Evolutionary conservation across 2,113 vertebrate species (phyloP), one percentile per base, ranked within the genome.

Genomic region (Atractosteus spatula): DNA sequence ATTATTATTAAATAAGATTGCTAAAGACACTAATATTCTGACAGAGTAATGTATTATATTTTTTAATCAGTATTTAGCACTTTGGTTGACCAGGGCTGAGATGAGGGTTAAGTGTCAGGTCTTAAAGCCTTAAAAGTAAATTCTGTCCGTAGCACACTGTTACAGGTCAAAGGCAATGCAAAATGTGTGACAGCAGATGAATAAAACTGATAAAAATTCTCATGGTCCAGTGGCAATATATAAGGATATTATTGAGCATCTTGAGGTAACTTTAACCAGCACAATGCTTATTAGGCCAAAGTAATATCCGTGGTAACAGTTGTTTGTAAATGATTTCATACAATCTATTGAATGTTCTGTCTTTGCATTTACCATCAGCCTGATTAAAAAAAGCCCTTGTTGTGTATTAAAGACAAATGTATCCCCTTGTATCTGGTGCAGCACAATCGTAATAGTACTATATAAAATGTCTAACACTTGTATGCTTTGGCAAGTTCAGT

Each of bases 271-370:
- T 42, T 62, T 64, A 64, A 41, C 62, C 62, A 64, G 17, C 41
- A 65, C 11, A 16, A 65, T 65, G n/a, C 62, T 29, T 65, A 29
- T 65, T 65, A 65, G 62, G 62, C 62, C 62, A 65, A 65, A 62
- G 61, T 62, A 62, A 65, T 65, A 65, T 65, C 62, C 8, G 62
- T 65, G 62, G 41, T 41, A 65, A 65, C 29, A 29, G 62, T 10
- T 3, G n/a, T 65, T 65, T 65, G 7, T 65, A 65, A 8, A 16
- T 65, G 17, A 65, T 41, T 29, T 65, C 10, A 51, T 51, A 51
- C 47, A 51, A 62, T 65, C 6, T 43, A 65, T 65, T 65, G 62
- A 65, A 65, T 65, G 62, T 65, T 29, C 29, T 65, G 29, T 65
- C 41, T 65, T n/a, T 65, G 62, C 11, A 41, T 16, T 4, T 17